phyloP scores from a whole-genome alignment of 2,797 vertebrate species.

The Bryconaethiops microstoma region DNA sequence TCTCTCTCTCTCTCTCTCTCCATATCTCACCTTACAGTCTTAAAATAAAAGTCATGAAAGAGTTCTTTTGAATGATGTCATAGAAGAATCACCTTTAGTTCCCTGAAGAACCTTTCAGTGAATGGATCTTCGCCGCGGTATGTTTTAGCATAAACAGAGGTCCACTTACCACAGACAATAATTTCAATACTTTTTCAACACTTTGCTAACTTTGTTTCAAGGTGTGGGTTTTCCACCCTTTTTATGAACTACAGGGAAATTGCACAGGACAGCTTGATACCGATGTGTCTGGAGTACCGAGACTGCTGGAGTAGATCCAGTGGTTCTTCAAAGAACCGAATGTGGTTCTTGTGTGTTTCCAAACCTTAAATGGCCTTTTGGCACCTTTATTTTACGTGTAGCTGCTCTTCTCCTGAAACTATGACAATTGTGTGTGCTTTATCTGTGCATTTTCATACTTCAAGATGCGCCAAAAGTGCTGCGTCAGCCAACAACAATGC shows the following conservation, averaged over 20 bases:
- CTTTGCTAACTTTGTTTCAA: too few species aligned
- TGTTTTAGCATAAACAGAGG: neutral
- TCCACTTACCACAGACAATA: neutral
- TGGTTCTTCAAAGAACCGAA: too few species aligned
- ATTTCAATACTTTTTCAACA: neutral
- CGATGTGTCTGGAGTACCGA: neutral
- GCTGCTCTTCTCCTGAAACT: too few species aligned
- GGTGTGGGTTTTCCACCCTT: neutral
- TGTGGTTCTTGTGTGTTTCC: too few species aligned
- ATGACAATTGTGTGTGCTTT: neutral
- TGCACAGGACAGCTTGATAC: neutral
- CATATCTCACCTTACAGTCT: neutral
- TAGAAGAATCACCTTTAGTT: neutral
- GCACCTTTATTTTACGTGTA: too few species aligned
- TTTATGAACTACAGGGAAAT: neutral
- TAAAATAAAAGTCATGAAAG: neutral
- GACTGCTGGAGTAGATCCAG: too few species aligned
- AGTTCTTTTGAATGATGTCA: neutral
- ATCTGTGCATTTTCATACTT: neutral
- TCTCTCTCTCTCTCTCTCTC: neutral
- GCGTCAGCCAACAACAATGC: conserved; percentile 62
- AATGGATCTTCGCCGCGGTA: neutral
- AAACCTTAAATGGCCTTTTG: too few species aligned
- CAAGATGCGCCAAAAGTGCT: conserved; percentile 39
- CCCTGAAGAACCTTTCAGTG: neutral